phyloP scores from a whole-genome alignment of 2,888 invertebrate species.

The Agrotis segetum region DNA sequence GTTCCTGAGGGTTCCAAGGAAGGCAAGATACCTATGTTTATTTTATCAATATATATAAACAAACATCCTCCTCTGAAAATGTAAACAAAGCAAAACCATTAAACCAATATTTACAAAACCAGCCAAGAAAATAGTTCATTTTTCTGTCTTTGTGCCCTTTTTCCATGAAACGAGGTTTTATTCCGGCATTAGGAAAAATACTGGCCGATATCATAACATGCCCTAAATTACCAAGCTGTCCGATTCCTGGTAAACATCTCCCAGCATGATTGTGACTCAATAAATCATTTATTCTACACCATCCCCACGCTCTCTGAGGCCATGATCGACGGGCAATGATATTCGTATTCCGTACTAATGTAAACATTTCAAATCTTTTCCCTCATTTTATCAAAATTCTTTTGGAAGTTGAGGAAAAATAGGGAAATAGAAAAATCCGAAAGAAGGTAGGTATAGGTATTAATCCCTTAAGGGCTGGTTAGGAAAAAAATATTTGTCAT shows the following conservation, averaged over 20 bases:
- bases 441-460: background rate
- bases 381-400: background rate
- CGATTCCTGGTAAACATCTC: background rate
- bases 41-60: too few species aligned
- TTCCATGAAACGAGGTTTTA: background rate
- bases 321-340: too few species aligned
- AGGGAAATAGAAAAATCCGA: conserved; percentile 9
- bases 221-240: background rate
- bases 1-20: too few species aligned
- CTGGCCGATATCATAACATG: background rate
- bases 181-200: background rate
- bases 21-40: too few species aligned
- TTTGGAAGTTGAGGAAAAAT: background rate
- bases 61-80: too few species aligned
- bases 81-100: too few species aligned
- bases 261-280: background rate
- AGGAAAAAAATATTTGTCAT: conserved; percentile 21
- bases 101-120: too few species aligned
- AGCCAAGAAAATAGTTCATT: too few species aligned
- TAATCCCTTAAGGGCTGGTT: background rate
- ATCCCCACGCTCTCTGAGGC: background rate
- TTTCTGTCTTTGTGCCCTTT: background rate
- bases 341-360: conserved; percentile 5
- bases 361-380: conserved; percentile 21
- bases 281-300: conserved; percentile 6